These are phyloP conservation scores for Aeoliscus strigatus DNA, from an alignment of 2,797 vertebrate species.

Conservation along the genomic window DNA sequence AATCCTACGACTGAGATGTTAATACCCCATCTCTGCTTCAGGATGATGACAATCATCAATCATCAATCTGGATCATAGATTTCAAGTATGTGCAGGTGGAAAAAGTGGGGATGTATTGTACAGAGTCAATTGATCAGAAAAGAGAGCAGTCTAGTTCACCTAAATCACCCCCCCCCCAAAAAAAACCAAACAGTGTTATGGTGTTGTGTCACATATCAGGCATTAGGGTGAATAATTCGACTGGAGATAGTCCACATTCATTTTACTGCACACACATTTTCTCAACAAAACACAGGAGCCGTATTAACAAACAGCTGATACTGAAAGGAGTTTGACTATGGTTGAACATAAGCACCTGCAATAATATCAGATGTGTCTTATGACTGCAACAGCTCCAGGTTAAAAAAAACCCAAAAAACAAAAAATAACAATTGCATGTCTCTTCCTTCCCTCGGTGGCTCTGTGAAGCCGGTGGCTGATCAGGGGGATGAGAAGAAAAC, in stretches of 20 bases:
- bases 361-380: constrained; percentile 23
- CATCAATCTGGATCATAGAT: no score
- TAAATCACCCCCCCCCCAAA: constrained; percentile 2
- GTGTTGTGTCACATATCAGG: no score
- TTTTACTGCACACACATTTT: background rate
- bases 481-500: constrained; percentile 42
- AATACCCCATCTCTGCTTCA: no score
- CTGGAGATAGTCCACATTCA: background rate
- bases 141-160: constrained; percentile 14
- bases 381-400: constrained; percentile 20
- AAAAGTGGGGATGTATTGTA: no score
- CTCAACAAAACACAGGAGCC: constrained; percentile 6
- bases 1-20: no score
- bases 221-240: background rate
- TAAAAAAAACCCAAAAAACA: no score
- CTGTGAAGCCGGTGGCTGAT: constrained; percentile 23
- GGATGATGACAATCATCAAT: no score
- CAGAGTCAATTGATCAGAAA: background rate
- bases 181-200: background rate
- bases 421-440: no score
- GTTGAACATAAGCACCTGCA: constrained; percentile 5
- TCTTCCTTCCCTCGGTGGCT: constrained; percentile 6
- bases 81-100: no score
- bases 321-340: constrained; percentile 16
- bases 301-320: constrained; percentile 15